Evolutionary conservation across 2,797 vertebrate species (phyloP), one percentile per base, ranked within the genome.

Genomic region (Spinus pinus): DNA sequence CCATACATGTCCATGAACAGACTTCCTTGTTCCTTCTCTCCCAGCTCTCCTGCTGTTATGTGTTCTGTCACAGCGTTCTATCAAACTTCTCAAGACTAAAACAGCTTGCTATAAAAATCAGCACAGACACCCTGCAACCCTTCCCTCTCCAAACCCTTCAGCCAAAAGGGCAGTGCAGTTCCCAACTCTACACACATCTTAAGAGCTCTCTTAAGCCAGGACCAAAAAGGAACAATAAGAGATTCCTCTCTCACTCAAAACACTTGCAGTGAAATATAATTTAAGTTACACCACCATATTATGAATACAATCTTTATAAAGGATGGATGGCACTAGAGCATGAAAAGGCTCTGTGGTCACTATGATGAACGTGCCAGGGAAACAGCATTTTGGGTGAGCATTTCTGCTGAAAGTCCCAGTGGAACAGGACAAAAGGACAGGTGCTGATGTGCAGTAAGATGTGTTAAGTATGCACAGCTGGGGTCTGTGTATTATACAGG

Each of bases 401-500:
- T 18, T 81, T 69, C 56, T 78, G 56, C n/a, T 42, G 4, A 3
- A 49, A 85, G 11, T 8, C 15, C 13, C 30, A 30, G 42, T 41
- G 53, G 28, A 62, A 50, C 9, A 81, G 42, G 53, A 64, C 14
- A 56, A 21, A 2, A 67, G 53, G 25, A 30, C 28, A 33, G 0
- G 30, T 47, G 62, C 51, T 71, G 6, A 49, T 51, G 39, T 7
- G 4, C 22, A 62, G 23, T 13, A 18, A 39, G 23, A 15, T 4
- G 22, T 1, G 7, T 27, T 39, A 21, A 47, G 17, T 1, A 30
- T 1, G 13, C 30, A 47, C 1, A 3, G 9, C 19, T 2, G 2
- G 27, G 41, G 13, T 16, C 6, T 46, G 75, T 10, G 0, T 7
- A 21, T 57, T n/a, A 10, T 4, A 69, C 33, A 81, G 16, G 0